Evolutionary conservation across 2,888 invertebrate species (phyloP), one percentile per base, ranked within the genome.

Genomic region (Meteorus cinctellus): DNA sequence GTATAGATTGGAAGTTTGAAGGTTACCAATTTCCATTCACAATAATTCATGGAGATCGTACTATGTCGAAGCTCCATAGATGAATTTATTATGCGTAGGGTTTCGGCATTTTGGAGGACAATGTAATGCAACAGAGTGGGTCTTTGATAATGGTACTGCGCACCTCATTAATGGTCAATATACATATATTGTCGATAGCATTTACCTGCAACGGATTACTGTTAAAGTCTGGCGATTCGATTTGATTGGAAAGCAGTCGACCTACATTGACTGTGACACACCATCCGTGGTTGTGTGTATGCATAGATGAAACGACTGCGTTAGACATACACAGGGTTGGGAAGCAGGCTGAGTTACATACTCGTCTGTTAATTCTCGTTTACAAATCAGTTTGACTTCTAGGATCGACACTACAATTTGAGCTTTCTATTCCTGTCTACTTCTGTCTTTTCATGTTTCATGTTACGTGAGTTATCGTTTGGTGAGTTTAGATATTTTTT

Each of bases 161-260:
- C 48, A 68, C 55, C 19, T 55, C 55, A 55, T 55, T 19, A 12
- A 55, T 34, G 59, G 31, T 31, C 36, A 19, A 45, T 27, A 24
- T 78, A 81, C 76, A 80, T 75, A 76, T 79, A 71, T 79, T 81
- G 83, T 80, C 83, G 80, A 80, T 77, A 78, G 72, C 78, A 81
- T 79, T 66, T 72, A 72, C 62, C 71, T 41, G 59, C 78, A 81
- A 78, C 79, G 76, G 79, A 78, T 83, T 79, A 78, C 78, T 75
- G 68, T 69, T 77, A 79, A 82, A 84, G 80, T 82, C 78, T 79
- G 77, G 81, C 76, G 75, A 84, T 82, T 83, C 82, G 84, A 85
- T 84, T 83, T 81, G 79, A 82, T 78, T 79, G 80, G 81, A 68
- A 66, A 76, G 59, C 75, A 75, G 72, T 76, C 76, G 78, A 80